Base-by-base conservation (phyloP, 2,888 invertebrate genomes). In the Panopea generosa region DNA sequence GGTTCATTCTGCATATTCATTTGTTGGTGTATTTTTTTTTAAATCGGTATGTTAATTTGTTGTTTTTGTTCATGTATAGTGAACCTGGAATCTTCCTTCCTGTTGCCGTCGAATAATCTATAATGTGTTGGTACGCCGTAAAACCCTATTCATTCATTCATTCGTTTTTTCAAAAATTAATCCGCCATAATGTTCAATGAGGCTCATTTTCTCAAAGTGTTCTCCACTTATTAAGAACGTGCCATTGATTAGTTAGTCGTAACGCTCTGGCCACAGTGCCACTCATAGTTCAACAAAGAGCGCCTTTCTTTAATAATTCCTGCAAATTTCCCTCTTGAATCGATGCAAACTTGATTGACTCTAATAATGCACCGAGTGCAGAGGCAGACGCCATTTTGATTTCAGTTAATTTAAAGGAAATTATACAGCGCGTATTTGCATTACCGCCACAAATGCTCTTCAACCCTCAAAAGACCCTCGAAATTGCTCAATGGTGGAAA, bases 401-500 rank as follows among this genome's bases (percentile, higher is more conserved):
- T 70, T 73, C 73, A 62, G 67, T 73, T 73, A 74, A 74, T 74
- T 76, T 71, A 66, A 70, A 76, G 50, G 56, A 70, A 71, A 76
- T 76, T 76, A 76, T 62, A 67, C 63, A 55, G 63, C 62, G 45
- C 55, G 50, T 59, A 60, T 63, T 72, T 68, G 45, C 55, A 62
- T 68, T 71, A 26, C 52, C 63, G 55, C 62, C 68, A 55, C 57
- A 56, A 56, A 59, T 20, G 33, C 67, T 49, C 72, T 38, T 68
- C 60, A 29, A 57, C 59, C 53, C 60, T 68, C 77, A 77, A 77
- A 77, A 77, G 77, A 59, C 45, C 65, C 77, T 62, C 71, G 33
- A 72, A 77, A 69, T 77, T 60, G 65, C 63, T 72, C 72, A 77
- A 73, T 77, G 77, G 72, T 66, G 72, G 61, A 69, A 68, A 53